These are phyloP conservation scores for Notocelia uddmanniana DNA, from an alignment of 2,888 invertebrate genomes.

Conservation along the genomic window DNA sequence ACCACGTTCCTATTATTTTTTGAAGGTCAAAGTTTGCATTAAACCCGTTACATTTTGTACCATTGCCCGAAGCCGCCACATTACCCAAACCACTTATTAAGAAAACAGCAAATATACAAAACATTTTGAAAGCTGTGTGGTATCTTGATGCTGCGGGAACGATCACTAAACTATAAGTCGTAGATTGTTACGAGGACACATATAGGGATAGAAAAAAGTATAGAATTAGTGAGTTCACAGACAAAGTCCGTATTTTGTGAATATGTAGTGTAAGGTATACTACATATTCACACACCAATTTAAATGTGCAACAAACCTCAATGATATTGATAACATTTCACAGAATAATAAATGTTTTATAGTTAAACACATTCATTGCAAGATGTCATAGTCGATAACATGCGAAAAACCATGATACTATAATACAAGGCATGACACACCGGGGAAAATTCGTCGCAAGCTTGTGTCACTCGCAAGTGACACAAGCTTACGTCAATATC, in stretches of 20 bases:
- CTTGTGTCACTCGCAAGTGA: no score
- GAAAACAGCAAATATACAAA: constrained; percentile 50
- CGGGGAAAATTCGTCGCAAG: no score
- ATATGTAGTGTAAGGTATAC: no score
- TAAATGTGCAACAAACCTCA: no score
- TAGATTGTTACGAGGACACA: constrained; percentile 4
- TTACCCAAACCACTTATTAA: constrained; percentile 52
- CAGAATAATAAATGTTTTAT: no score
- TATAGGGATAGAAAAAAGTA: constrained; percentile 5
- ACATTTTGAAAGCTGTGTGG: constrained; percentile 54
- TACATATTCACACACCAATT: no score
- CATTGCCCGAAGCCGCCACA: constrained; percentile 54
- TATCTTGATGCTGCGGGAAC: constrained; percentile 6
- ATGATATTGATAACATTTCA: no score
- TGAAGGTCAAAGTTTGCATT: constrained; percentile 68
- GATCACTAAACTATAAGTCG: constrained; percentile 18
- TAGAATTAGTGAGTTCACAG: background rate
- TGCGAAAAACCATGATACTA: no score
- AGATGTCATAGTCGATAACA: no score
- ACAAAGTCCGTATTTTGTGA: background rate
- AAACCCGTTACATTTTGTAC: constrained; percentile 62
- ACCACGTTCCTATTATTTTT: constrained; percentile 69
- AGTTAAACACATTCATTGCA: no score
- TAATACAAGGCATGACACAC: no score
- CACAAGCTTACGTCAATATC: no score